Conservation (phyloP, 2,797 vertebrate species). For the Phoeniculus purpureus region DNA sequence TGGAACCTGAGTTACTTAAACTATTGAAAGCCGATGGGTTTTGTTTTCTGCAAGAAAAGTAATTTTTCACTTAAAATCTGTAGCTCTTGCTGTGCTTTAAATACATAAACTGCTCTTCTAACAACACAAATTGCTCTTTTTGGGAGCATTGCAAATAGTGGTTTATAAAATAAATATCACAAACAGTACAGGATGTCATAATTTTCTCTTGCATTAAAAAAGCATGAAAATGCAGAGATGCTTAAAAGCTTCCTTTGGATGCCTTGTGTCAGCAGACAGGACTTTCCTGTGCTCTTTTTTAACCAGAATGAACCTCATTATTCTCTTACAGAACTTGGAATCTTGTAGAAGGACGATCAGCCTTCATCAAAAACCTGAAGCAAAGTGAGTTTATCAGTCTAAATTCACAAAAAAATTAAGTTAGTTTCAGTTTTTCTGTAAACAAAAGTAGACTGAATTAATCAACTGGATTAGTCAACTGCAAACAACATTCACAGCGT, state of each 20-base stretch:
- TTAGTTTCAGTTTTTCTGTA: neutral
- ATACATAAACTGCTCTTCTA: neutral
- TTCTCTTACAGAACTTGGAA: conserved; percentile 94
- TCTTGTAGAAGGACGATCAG: conserved; percentile 91
- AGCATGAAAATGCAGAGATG: neutral
- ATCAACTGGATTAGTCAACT: neutral
- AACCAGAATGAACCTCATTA: neutral
- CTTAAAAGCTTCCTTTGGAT: conserved; percentile 33
- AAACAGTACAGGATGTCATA: neutral
- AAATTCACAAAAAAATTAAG: neutral
- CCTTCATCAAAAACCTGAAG: conserved; percentile 97
- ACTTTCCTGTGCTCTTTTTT: conserved; percentile 7
- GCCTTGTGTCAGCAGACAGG: neutral
- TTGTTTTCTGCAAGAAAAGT: neutral
- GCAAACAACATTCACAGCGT: neutral
- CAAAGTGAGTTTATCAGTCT: conserved; percentile 84
- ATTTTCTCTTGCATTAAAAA: conserved; percentile 13
- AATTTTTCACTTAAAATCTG: neutral
- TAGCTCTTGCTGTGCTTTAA: neutral
- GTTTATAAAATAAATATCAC: neutral
- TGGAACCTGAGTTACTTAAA: neutral
- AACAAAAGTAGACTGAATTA: neutral
- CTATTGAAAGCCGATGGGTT: neutral
- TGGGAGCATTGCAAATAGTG: neutral
- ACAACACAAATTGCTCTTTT: neutral